These are phyloP conservation scores for Helogale parvula DNA, from an alignment of 2,113 vertebrate species.

Conservation along the genomic window DNA sequence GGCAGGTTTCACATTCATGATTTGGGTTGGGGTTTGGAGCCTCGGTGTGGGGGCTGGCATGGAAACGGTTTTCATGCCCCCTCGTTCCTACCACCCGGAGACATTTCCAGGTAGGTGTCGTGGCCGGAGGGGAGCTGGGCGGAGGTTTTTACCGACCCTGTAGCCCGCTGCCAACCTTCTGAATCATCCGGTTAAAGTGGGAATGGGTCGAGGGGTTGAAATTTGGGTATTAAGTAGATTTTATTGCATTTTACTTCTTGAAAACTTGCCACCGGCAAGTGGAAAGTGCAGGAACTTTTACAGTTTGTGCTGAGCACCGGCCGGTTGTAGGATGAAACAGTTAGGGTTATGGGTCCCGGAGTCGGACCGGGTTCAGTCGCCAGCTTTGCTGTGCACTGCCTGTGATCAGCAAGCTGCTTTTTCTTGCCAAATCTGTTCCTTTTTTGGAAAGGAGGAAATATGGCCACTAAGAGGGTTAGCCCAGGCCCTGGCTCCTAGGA, in stretches of 20 bases:
- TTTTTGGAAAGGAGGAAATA: neutral
- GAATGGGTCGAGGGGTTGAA: neutral
- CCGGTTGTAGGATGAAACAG: too few species aligned
- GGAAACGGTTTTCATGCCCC: neutral
- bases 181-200: neutral
- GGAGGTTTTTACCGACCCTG: neutral
- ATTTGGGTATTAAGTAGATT: neutral
- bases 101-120: neutral
- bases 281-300: neutral
- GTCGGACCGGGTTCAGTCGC: neutral
- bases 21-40: neutral
- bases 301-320: rapidly evolving
- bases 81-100: neutral
- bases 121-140: neutral
- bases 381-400: neutral
- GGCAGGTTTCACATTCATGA: neutral
- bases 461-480: too few species aligned
- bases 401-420: neutral
- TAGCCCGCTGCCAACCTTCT: neutral
- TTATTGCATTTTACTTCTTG: conserved; percentile 9
- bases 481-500: neutral
- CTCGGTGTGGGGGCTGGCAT: neutral
- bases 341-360: neutral
- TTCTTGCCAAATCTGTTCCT: neutral
- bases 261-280: neutral